Conservation (phyloP, 2,797 vertebrate species). For the Gobio occitaniae region DNA sequence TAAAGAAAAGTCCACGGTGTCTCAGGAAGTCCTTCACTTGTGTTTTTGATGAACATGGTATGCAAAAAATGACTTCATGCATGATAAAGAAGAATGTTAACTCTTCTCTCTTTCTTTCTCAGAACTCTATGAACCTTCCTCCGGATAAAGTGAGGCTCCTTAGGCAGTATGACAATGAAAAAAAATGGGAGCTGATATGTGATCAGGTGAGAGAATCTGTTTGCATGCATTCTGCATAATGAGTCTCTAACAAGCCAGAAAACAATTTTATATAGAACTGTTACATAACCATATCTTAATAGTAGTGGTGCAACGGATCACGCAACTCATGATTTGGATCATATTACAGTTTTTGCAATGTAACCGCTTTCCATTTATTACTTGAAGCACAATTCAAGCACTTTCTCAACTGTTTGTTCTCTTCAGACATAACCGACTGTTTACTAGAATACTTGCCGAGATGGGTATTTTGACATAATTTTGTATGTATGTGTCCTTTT, state of each 20-base stretch:
- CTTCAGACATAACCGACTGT: neutral
- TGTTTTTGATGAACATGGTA: neutral
- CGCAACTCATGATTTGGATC: neutral
- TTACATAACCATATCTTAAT: conserved; percentile 6
- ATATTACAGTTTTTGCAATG: no score
- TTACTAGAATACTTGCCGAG: neutral
- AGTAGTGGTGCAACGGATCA: neutral
- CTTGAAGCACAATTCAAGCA: neutral
- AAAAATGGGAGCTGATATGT: conserved; percentile 99
- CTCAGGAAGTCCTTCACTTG: neutral
- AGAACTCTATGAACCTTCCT: conserved; percentile 98
- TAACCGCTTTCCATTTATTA: neutral
- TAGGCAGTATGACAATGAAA: conserved; percentile 96
- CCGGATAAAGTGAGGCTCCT: conserved; percentile 96
- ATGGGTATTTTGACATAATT: neutral
- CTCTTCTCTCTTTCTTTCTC: conserved; percentile 54
- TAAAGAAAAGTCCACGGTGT: neutral
- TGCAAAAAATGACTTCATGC: neutral
- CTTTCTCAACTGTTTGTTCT: neutral
- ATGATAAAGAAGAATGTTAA: neutral
- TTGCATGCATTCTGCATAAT: neutral
- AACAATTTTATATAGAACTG: neutral
- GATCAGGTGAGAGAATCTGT: conserved; percentile 85
- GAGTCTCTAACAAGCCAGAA: neutral
- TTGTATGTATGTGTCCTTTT: neutral